phyloP scores from a whole-genome alignment of 2,888 invertebrate species.

The Nysson spinosus region DNA sequence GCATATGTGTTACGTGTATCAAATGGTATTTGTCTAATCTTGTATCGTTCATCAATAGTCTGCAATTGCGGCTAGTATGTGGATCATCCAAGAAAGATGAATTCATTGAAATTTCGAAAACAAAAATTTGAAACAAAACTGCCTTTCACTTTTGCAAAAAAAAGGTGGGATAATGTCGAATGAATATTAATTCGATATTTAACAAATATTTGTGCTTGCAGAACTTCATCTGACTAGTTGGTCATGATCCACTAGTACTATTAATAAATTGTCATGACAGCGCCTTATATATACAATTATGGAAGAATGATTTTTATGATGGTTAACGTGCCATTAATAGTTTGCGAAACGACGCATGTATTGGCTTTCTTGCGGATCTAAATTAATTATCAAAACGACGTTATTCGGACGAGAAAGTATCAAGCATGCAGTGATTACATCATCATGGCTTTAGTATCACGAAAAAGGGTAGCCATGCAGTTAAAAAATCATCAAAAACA shows the following conservation, averaged over 20 bases:
- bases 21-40: constrained; percentile 29
- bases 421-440: too few species aligned
- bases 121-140: too few species aligned
- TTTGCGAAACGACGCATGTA: constrained; percentile 52
- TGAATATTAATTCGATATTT: constrained; percentile 50
- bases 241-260: constrained; percentile 68
- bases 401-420: too few species aligned
- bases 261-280: constrained; percentile 71
- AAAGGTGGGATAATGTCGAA: constrained; percentile 42
- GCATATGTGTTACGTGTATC: constrained; percentile 27
- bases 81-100: constrained; percentile 49
- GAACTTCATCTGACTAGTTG: constrained; percentile 74
- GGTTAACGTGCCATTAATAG: constrained; percentile 50
- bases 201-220: constrained; percentile 72
- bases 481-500: too few species aligned
- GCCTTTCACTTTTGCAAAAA: too few species aligned
- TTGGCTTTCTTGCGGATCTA: constrained; percentile 58
- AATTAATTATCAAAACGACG: constrained; percentile 20
- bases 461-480: too few species aligned
- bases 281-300: constrained; percentile 70
- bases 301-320: constrained; percentile 59
- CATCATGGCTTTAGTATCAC: too few species aligned
- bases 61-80: constrained; percentile 40
- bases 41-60: constrained; percentile 44
- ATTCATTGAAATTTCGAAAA: too few species aligned